Evolutionary conservation across 2,113 vertebrate species (phyloP).

Genomic region (Mandrillus leucophaeus): DNA sequence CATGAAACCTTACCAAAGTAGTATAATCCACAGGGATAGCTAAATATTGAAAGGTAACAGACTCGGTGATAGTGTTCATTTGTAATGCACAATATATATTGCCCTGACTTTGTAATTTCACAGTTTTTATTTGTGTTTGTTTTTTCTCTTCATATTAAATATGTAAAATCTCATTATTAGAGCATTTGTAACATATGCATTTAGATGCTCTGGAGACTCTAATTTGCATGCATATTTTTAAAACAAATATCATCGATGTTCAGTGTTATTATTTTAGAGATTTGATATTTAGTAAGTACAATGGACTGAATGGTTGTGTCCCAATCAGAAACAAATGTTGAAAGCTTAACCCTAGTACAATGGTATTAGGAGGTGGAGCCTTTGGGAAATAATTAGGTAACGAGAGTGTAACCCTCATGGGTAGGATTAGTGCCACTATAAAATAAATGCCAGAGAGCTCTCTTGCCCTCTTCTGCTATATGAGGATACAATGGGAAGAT

Average conservation of each 20-base stretch:
- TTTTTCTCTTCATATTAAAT: not conserved
- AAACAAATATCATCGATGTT: not conserved
- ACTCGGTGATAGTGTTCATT: not conserved
- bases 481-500: not conserved
- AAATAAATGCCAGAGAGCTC: not conserved
- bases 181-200: not conserved
- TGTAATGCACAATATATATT: not conserved
- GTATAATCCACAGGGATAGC: not conserved
- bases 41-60: not conserved
- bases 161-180: not conserved
- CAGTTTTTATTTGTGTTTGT: not conserved
- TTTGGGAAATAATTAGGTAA: not conserved
- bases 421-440: not conserved
- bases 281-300: not conserved
- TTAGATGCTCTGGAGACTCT: not conserved
- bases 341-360: not conserved
- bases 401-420: too few relatives aligned
- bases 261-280: not conserved
- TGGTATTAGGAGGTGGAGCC: not conserved
- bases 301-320: not conserved
- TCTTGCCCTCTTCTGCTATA: not conserved
- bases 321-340: not conserved
- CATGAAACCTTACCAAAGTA: not conserved
- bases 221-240: not conserved
- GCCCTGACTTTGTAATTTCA: not conserved